Evolutionary conservation across 2,888 invertebrate genomes (phyloP).

Genomic region (Galeopsomyia nigrocyanea): DNA sequence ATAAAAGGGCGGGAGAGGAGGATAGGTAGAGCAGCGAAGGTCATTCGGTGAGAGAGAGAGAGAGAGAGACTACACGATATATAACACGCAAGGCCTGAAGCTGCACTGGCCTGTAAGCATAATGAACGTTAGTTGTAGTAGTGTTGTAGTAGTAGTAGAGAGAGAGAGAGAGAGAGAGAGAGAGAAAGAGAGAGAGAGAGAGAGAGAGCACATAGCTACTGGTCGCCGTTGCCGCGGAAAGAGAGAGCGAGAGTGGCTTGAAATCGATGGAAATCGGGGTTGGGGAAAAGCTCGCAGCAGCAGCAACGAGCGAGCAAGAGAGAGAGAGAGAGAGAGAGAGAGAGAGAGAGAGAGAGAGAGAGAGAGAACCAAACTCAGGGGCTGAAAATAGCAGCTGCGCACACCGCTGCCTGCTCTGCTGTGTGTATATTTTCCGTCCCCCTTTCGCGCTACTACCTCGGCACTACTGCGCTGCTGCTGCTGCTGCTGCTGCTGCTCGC

Average conservation of each 20-base stretch:
- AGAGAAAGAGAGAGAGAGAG: constrained; percentile 48
- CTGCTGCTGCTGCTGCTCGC: background rate
- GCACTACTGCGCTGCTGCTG: background rate
- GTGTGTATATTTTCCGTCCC: background rate
- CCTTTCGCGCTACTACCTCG: background rate
- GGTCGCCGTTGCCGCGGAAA: constrained; percentile 16
- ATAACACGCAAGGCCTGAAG: constrained; percentile 12
- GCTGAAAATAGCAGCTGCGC: constrained; percentile 49
- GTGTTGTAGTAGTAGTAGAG: constrained; percentile 1
- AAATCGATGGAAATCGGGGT: constrained; percentile 53
- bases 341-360: constrained; percentile 21
- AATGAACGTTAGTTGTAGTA: constrained; percentile 10
- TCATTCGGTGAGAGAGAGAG: background rate
- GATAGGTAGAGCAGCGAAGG: background rate
- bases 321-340: constrained; percentile 36
- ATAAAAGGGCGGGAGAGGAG: too few species aligned
- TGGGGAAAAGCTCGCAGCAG: constrained; percentile 47
- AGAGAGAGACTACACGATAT: background rate
- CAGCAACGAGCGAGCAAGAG: background rate
- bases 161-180: constrained; percentile 37
- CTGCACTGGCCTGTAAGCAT: constrained; percentile 16
- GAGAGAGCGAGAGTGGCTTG: constrained; percentile 43
- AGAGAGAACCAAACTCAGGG: constrained; percentile 49
- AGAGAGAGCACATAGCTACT: constrained; percentile 5
- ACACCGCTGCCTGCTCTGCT: constrained; percentile 4